Percentiles rank a stretch among this genome's conserved stretches.
Conservation (phyloP, 2,113 vertebrate species). For the Struthidea cinerea region DNA sequence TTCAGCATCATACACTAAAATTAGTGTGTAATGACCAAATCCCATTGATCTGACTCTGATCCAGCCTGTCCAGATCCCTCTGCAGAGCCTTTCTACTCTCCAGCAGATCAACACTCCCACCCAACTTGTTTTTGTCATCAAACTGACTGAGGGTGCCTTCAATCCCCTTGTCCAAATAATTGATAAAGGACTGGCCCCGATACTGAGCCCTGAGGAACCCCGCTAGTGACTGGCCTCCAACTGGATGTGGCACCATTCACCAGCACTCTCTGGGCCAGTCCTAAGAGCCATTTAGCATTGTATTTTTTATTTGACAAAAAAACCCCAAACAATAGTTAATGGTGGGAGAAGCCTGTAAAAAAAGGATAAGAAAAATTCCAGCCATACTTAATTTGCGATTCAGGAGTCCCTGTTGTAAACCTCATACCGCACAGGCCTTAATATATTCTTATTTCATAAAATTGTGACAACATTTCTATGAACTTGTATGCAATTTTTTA, state of each 20-base stretch:
- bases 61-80: neutral
- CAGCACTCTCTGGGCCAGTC: neutral
- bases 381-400: neutral
- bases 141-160: neutral
- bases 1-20: neutral
- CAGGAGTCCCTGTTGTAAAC: neutral
- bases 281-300: neutral
- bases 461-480: neutral
- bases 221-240: neutral
- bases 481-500: neutral
- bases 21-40: neutral
- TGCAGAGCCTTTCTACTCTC: neutral
- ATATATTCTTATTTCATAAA: neutral
- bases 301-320: neutral
- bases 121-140: neutral
- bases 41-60: neutral
- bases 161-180: neutral
- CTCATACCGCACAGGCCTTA: neutral
- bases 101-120: neutral
- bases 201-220: neutral
- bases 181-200: neutral
- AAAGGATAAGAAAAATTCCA: neutral
- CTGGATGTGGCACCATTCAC: neutral
- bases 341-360: neutral
- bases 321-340: neutral